Conservation (phyloP, 2,797 vertebrate genomes). For the Anguilla pacifica region DNA sequence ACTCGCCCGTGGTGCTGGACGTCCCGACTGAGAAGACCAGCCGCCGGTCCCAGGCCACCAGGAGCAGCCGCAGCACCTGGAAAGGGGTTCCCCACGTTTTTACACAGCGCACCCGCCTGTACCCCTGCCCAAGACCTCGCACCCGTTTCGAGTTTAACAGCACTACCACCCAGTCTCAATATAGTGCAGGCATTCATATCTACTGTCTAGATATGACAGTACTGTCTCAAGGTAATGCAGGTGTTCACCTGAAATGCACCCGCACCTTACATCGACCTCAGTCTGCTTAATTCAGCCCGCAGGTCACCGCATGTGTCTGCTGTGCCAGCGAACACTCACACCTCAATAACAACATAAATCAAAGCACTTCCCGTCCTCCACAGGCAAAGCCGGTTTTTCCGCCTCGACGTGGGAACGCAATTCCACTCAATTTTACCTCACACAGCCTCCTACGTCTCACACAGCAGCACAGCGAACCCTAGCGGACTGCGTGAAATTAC, state of each 20-base stretch:
- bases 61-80: slow-evolving; percentile 72
- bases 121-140: not conserved
- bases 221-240: not conserved
- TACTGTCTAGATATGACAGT: too few relatives aligned
- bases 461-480: too few relatives aligned
- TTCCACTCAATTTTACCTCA: too few relatives aligned
- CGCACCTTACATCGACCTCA: not conserved
- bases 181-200: not conserved
- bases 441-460: too few relatives aligned
- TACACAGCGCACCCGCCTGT: not conserved
- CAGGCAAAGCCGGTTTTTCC: not conserved
- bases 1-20: slow-evolving; percentile 77
- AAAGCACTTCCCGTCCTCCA: not conserved
- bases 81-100: not conserved
- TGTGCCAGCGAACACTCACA: not conserved
- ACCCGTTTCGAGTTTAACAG: too few relatives aligned
- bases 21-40: slow-evolving; percentile 74
- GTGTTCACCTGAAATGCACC: not conserved
- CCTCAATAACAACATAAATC: not conserved
- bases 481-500: too few relatives aligned
- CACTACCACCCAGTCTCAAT: too few relatives aligned
- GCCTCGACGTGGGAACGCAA: too few relatives aligned
- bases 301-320: not conserved
- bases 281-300: not conserved
- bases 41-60: slow-evolving; percentile 76